Evolutionary conservation across 2,797 vertebrate genomes (phyloP), one percentile per base, ranked within the genome.

Genomic region (Trematomus bernacchii): DNA sequence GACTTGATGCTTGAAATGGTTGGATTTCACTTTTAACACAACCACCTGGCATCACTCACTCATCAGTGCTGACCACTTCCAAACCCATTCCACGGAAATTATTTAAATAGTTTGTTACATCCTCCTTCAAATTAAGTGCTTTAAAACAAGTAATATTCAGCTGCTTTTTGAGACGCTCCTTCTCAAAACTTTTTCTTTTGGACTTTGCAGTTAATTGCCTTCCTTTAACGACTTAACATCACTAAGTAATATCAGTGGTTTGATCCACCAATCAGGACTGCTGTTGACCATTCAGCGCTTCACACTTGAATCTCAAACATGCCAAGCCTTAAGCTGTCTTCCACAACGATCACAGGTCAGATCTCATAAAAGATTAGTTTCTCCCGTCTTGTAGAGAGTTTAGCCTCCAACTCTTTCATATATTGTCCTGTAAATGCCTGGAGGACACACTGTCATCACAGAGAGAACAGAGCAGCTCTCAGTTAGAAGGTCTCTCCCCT

Each of bases 401-500:
- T 2, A 52, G 64, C 42, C 48, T 76, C 21, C n/a, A 19, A 57
- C 61, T 81, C 71, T 53, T 72, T 58, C 19, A 54, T 10, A 14
- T 76, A 52, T 37, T 10, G 33, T 58, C 42, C 50, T 40, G 52
- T 53, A 27, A 1, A 14, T 60, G 47, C 55, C 47, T n/a, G 33
- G 52, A 80, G 79, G 72, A 47, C 40, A 6, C 43, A 6, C n/a
- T 7, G 10, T 67, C 63, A 30, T 44, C 33, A 12, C 7, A 3
- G 10, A 37, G 21, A 21, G 21, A 65, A 55, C 44, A 50, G 50
- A 0, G 44, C 21, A 4, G 54, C 12, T 44, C 67, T 66, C 21
- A 21, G 60, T 67, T 90, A 77, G 88, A 53, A 76, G 44, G 19
- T 83, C 51, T 19, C 21, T 48, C 27, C 6, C 84, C 63, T 72